Evolutionary conservation across 2,113 vertebrate genomes (phyloP).

Genomic region (Xerus inauris): DNA sequence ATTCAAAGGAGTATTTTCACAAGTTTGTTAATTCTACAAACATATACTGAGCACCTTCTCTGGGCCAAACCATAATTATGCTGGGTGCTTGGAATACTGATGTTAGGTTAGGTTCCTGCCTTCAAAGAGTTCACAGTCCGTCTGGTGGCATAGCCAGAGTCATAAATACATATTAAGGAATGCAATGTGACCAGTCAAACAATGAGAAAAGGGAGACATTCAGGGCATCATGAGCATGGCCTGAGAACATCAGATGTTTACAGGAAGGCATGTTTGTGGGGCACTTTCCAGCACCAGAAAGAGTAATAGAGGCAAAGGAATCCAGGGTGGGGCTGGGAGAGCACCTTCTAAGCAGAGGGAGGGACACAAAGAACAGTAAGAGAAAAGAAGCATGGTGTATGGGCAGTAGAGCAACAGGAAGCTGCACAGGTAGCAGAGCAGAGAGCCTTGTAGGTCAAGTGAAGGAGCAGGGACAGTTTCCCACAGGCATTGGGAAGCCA

Average conservation of each 20-base stretch:
- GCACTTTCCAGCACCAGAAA: background rate
- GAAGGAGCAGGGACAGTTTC: background rate
- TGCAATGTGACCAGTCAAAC: background rate
- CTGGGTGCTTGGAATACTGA: background rate
- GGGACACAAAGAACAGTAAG: background rate
- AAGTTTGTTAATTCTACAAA: slow-evolving; percentile 28
- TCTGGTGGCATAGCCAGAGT: background rate
- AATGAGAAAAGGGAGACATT: background rate
- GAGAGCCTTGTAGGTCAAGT: background rate
- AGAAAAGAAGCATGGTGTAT: background rate
- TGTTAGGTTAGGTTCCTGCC: background rate
- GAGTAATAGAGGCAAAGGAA: background rate
- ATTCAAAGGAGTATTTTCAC: background rate
- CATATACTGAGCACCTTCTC: background rate
- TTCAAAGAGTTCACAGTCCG: background rate
- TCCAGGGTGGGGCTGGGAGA: background rate
- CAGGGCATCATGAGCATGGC: background rate
- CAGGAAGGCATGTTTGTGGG: background rate
- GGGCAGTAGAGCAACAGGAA: background rate
- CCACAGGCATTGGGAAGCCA: background rate
- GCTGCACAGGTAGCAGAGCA: background rate
- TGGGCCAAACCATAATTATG: background rate
- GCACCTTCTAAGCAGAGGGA: background rate
- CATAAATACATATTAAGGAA: background rate
- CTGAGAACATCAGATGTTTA: background rate